Base-by-base conservation (phyloP, 2,113 vertebrate species). In the Mesocricetus auratus region DNA sequence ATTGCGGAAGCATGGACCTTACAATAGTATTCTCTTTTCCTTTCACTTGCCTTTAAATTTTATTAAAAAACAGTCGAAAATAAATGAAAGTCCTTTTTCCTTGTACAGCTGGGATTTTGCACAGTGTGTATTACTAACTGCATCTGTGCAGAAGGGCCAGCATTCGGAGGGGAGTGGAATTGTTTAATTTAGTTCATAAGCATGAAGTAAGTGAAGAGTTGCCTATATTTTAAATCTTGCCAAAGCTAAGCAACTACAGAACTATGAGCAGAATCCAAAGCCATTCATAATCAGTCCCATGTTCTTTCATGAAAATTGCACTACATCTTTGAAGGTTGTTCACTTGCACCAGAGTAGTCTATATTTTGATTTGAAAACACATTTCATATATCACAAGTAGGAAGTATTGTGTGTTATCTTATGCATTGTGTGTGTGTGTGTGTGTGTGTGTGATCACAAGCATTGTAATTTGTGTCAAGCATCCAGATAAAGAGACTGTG, bases 101-200 rank as follows among this genome's bases (percentile, higher is more conserved):
- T 78, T 96, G 96, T 98, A 90, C 97, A 98, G 89, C 96, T 98
- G 98, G 94, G 97, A 96, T 97, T 98, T 97, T 97, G 89, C 96
- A 95, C 96, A 95, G 86, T 94, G 86, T 91, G 91, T 93, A 95
- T 94, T 91, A 93, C 89, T 69, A 94, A 94, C 53, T 98, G 90
- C 98, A 98, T 98, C 98, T 98, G 98, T 98, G 97, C 89, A 29
- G 91, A 97, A 94, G 97, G 62, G 88, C 93, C 64, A 98, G 96
- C 98, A 98, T 98, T 98, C 97, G 98, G 96, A 29, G 90, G 53
- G 98, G 97, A 98, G 95, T 91, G 64, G 95, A 98, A 95, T 92
- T 92, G 86, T 96, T 98, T 98, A 96, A 98, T 98, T 98, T 98
- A 96, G 86, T 95, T 93, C 95, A 92, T 96, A 94, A 96, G 95